Evolutionary conservation across 2,113 vertebrate species (phyloP).

Genomic region (Oncorhynchus tshawytscha): DNA sequence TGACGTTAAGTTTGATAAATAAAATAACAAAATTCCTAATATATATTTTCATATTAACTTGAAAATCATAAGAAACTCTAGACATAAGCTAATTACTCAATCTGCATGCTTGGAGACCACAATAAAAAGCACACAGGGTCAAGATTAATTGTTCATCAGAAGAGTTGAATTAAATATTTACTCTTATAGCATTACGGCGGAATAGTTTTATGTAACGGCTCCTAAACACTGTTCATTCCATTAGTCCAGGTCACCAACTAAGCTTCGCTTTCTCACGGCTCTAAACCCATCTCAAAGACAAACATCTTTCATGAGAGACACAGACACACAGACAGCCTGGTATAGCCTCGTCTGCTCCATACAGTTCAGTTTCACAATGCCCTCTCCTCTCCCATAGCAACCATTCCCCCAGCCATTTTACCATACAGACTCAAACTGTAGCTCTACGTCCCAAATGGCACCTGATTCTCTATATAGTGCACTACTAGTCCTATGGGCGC

Average conservation of each 20-base stretch:
- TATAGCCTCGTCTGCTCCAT: neutral
- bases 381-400: neutral
- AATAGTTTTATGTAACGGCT: slow-evolving; percentile 37
- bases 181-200: slow-evolving; percentile 42
- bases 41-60: neutral
- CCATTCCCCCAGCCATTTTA: neutral
- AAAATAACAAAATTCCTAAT: neutral
- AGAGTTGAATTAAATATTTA: slow-evolving; percentile 66
- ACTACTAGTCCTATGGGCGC: too few species aligned
- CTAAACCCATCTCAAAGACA: slow-evolving; percentile 21
- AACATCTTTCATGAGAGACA: slow-evolving; percentile 6
- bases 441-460: too few species aligned
- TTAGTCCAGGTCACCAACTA: slow-evolving; percentile 45
- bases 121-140: slow-evolving; percentile 34
- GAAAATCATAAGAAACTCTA: neutral
- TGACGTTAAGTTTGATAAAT: too few species aligned
- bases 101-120: neutral
- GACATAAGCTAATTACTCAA: slow-evolving; percentile 3
- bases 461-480: too few species aligned
- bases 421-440: neutral
- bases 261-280: slow-evolving; percentile 30
- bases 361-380: neutral
- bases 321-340: neutral
- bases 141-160: slow-evolving; percentile 49
- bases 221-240: slow-evolving; percentile 52